Evolutionary conservation across 1,140 invertebrate genomes (phyloP), one percentile per base, ranked within the genome.

Genomic region (Cylas formicarius): DNA sequence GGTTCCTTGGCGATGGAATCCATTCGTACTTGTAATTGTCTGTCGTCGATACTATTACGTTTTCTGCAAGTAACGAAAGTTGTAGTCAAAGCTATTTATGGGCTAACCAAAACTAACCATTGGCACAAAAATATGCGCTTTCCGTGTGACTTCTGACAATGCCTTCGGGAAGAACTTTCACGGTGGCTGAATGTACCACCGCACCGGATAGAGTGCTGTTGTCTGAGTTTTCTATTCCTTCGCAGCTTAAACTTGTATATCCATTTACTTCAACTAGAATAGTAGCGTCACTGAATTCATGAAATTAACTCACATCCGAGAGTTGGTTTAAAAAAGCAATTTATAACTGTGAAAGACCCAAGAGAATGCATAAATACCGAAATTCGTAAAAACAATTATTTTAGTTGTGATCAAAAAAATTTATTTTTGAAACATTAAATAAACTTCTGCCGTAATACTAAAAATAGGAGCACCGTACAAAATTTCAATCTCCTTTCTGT

Each of bases 121-220:
- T 80, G 10, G 77, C 77, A 61, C 77, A 80, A 58, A 80, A 80
- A 59, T 80, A 80, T 7, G 77, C 76, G 48, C 75, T 78, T 53
- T 80, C 76, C 0, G 75, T 78, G 43, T 76, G 73, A 6, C 70
- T 74, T 35, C 69, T 66, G 13, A 73, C 69, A 2, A 75, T 60
- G 13, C 76, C 77, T 61, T 80, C 77, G 4, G 74, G 71, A 18
- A 71, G 63, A 1, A 78, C 75, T 13, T 70, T 53, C 4, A 78
- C 67, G 24, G 69, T 71, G 2, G 68, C 72, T 0, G 73, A 75
- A 27, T 72, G 64, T 21, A 75, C 67, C 0, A 76, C 72, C 8
- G 73, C 73, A 4, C 74, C 73, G 0, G 75, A 73, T 6, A 76
- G 57, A 0, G 70, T 70, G 45, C 73, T 69, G 49, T 75, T 75